Conservation (phyloP, 2,113 vertebrate species). For the Tamias sibiricus region DNA sequence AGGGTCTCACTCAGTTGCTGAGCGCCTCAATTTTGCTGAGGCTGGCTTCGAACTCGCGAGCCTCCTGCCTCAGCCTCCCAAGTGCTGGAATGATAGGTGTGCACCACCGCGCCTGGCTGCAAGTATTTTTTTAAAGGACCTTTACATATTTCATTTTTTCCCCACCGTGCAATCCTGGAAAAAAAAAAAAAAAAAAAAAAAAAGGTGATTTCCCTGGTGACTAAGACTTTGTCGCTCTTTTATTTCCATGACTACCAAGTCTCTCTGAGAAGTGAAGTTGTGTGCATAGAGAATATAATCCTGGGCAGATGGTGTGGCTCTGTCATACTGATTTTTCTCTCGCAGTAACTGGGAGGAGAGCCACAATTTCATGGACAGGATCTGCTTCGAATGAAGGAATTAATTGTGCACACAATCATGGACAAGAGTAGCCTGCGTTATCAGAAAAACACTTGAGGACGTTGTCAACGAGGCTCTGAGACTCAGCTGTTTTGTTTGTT, state of each 20-base stretch:
- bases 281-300: conserved; percentile 61
- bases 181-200: conserved; percentile 65
- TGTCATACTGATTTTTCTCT: conserved; percentile 72
- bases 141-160: conserved; percentile 56
- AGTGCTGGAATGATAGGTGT: too few relatives aligned
- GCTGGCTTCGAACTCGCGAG: too few relatives aligned
- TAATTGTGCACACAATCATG: conserved; percentile 79
- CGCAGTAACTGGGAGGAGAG: conserved; percentile 73
- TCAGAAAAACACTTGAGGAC: conserved; percentile 49
- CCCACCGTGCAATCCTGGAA: background rate
- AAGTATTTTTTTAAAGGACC: background rate
- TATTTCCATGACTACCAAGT: background rate
- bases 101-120: too few relatives aligned
- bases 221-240: background rate
- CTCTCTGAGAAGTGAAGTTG: conserved; percentile 33
- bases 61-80: too few relatives aligned
- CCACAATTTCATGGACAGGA: conserved; percentile 59
- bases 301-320: conserved; percentile 79
- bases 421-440: conserved; percentile 59
- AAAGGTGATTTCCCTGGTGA: conserved; percentile 43
- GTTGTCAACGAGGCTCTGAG: conserved; percentile 64
- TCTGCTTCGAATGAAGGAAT: conserved; percentile 77
- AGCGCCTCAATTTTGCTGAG: too few relatives aligned
- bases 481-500: conserved; percentile 77
- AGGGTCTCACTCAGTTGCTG: too few relatives aligned